phyloP scores from a whole-genome alignment of 2,797 vertebrate species.

The Enteromius paludinosus region DNA sequence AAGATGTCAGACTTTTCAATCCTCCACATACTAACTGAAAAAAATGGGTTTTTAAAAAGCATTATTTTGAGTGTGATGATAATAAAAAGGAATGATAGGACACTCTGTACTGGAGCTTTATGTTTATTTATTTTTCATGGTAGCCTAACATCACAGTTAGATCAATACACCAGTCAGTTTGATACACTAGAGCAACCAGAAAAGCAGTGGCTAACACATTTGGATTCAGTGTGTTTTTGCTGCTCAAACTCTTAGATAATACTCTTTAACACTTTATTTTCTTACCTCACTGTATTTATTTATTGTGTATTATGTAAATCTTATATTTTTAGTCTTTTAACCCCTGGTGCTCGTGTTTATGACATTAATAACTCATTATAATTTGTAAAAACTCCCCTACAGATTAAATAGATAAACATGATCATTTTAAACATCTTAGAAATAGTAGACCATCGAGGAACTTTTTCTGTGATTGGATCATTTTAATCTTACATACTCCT shows the following conservation, averaged over 20 bases:
- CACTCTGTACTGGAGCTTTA: conserved; percentile 5
- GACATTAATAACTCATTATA: not conserved
- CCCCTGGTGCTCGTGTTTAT: not conserved
- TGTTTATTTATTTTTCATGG: not conserved
- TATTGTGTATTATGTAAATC: not conserved
- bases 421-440: not conserved
- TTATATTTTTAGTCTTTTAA: not conserved
- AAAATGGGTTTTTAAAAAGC: not conserved
- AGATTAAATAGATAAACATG: not conserved
- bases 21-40: not conserved
- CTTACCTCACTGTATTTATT: not conserved
- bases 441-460: not conserved
- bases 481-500: conserved; percentile 9
- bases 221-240: not conserved
- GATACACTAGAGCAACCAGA: not conserved
- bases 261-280: not conserved
- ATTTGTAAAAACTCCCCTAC: not conserved
- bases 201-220: conserved; percentile 9
- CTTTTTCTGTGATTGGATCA: not conserved
- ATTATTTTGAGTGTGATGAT: not conserved
- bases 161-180: not conserved
- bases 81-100: not conserved
- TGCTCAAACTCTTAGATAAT: not conserved
- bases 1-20: not conserved
- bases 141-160: not conserved